Percentiles rank a stretch among this genome's conserved stretches.
These are phyloP conservation scores for Chauna torquata DNA, from an alignment of 2,113 vertebrate species.

Conservation along the genomic window DNA sequence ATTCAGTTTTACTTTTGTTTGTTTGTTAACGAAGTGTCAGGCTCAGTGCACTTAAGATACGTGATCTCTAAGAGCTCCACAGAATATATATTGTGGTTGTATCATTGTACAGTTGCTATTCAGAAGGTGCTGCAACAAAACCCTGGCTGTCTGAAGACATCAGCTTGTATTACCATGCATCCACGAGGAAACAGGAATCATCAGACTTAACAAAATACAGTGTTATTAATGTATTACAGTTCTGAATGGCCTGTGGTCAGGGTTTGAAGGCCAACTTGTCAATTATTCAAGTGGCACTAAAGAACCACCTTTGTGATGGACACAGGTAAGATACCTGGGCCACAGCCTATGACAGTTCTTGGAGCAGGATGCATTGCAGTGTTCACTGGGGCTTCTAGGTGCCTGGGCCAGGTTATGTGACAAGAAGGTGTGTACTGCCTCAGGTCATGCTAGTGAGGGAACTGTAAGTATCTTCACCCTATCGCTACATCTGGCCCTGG, in stretches of 20 bases:
- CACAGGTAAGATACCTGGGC: background rate
- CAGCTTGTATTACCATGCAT: background rate
- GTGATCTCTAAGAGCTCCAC: background rate
- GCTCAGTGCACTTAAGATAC: background rate
- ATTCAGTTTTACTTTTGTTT: background rate
- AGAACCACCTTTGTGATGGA: background rate
- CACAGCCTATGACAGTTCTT: background rate
- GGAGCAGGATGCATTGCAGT: background rate
- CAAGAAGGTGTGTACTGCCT: background rate
- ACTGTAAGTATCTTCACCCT: background rate
- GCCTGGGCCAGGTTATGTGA: background rate
- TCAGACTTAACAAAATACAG: background rate
- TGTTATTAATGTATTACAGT: background rate
- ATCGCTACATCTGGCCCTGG: background rate
- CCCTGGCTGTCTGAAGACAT: background rate
- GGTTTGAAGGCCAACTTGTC: background rate
- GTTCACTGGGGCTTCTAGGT: background rate
- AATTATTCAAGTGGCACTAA: background rate
- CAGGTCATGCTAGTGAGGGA: background rate
- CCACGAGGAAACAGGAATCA: background rate
- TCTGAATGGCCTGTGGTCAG: background rate
- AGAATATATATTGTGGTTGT: background rate
- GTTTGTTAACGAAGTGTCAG: too few relatives aligned
- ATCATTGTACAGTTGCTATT: background rate
- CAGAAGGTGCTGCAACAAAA: background rate